Base-by-base conservation (phyloP, 1,140 invertebrate species). In the Pemphigus obesinymphae region DNA sequence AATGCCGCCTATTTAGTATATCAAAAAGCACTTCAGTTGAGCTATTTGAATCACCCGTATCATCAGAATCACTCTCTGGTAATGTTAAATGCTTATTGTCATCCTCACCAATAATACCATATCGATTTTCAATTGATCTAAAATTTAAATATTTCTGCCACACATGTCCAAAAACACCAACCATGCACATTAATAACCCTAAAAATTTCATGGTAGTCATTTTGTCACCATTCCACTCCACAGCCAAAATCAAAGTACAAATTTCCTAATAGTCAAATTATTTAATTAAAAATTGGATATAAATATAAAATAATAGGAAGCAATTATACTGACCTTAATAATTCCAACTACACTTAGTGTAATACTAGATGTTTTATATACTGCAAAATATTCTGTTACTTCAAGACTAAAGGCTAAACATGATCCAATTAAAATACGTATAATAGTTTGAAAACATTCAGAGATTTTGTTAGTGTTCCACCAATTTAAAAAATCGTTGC, bases 341-440 rank as follows among this genome's bases (percentile, higher is more conserved):
- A 99, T 97, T 70, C 97, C 97, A 82, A 96, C 92, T 85, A 99
- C 94, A 8, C 96, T 96, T 40, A 99, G 89, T 5, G 97, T 99
- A 48, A 99, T 91, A 90, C 97, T 97, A 85, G 97, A 99, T n/a
- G 97, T 98, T 86, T 94, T 92, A 23, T 93, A 93, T 72, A 99
- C 91, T 68, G 99, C 92, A 82, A 98, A 88, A 87, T 96, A 99
- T 89, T 99, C 97, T 86, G 92, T 93, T 83, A 97, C 88, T 91
- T 99, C 98, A 94, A 99, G 96, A 75, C 93, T 90, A 88, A 99
- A 98, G 43, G 97, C 97, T 83, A 99, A 88, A 68, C 95, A 87
- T 70, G 96, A 95, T 55, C 97, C 97, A 40, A 88, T 83, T 26
- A 91, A 78, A 34, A 93, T 87, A 55, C 84, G 37, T 11, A 82